Evolutionary conservation across 2,113 vertebrate species (phyloP).

Genomic region (Aviceda subcristata): DNA sequence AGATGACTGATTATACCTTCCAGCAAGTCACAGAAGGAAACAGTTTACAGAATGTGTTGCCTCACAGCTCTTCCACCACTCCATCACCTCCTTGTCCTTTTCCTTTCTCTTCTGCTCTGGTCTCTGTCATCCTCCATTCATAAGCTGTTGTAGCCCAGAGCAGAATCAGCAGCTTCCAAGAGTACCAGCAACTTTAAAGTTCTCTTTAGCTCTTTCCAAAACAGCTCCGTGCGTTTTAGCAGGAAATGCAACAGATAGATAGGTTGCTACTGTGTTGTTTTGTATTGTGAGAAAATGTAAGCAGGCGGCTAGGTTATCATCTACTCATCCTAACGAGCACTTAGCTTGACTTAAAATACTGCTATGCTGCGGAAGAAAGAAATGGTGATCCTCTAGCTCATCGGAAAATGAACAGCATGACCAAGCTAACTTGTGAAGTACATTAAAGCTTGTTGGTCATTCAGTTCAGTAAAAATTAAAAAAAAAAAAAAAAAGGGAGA

Average conservation of each 20-base stretch:
- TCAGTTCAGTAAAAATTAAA: not conserved
- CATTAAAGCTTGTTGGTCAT: not conserved
- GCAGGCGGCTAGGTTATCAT: not conserved
- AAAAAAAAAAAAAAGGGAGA: fast-evolving
- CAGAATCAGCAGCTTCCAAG: not conserved
- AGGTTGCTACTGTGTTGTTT: not conserved
- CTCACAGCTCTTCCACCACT: constrained; percentile 1
- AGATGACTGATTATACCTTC: constrained; percentile 58
- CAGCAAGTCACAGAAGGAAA: constrained; percentile 16
- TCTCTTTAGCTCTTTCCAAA: not conserved
- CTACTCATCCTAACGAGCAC: not conserved
- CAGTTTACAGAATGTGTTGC: not conserved
- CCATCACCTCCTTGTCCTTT: not conserved
- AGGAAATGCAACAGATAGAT: not conserved
- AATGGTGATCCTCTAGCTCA: not conserved
- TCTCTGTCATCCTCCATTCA: not conserved
- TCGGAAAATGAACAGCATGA: not conserved
- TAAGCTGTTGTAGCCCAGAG: not conserved
- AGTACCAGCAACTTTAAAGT: not conserved
- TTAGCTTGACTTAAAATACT: not conserved
- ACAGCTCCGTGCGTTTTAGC: not conserved
- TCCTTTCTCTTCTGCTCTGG: not conserved
- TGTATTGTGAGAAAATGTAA: not conserved
- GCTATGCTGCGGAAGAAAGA: not conserved
- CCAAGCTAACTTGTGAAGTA: not conserved